phyloP scores from a whole-genome alignment of 2,797 vertebrate species.

The Triplophysa yarkandensis region DNA sequence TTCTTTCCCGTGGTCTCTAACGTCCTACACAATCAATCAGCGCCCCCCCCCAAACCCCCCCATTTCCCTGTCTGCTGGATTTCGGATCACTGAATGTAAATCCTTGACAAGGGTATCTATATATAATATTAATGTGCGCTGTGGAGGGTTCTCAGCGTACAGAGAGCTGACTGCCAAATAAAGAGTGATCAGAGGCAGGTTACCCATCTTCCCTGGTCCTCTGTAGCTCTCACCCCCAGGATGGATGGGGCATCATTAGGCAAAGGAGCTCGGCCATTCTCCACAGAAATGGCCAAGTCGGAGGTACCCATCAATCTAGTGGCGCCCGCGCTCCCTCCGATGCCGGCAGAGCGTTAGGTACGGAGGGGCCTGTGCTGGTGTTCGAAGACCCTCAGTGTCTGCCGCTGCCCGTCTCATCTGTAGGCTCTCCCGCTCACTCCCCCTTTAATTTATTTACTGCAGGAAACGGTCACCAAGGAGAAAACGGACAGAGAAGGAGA shows the following conservation, averaged over 20 bases:
- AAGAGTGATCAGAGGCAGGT: constrained; percentile 85
- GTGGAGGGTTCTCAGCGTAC: constrained; percentile 82
- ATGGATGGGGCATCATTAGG: constrained; percentile 97
- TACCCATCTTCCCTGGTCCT: constrained; percentile 73
- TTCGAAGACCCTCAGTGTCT: constrained; percentile 57
- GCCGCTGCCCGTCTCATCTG: constrained; percentile 48
- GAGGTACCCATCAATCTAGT: constrained; percentile 91
- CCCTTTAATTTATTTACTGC: constrained; percentile 73
- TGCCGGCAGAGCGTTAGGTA: constrained; percentile 75
- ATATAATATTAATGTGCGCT: constrained; percentile 96
- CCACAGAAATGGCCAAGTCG: constrained; percentile 84
- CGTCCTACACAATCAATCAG: constrained; percentile 73
- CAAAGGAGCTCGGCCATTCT: constrained; percentile 83
- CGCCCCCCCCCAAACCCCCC: constrained; percentile 57
- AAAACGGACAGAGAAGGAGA: constrained; percentile 70
- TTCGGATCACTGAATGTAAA: constrained; percentile 88
- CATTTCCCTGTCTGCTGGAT: constrained; percentile 81
- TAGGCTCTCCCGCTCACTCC: constrained; percentile 62
- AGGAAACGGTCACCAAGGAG: constrained; percentile 72
- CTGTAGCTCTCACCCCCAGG: constrained; percentile 74
- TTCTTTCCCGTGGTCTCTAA: constrained; percentile 70
- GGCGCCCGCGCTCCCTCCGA: constrained; percentile 68
- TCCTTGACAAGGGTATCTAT: constrained; percentile 98
- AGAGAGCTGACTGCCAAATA: constrained; percentile 84
- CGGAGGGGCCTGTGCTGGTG: constrained; percentile 63